These are phyloP conservation scores for Ondatra zibethicus DNA, from an alignment of 2,113 vertebrate genomes.

Conservation along the genomic window DNA sequence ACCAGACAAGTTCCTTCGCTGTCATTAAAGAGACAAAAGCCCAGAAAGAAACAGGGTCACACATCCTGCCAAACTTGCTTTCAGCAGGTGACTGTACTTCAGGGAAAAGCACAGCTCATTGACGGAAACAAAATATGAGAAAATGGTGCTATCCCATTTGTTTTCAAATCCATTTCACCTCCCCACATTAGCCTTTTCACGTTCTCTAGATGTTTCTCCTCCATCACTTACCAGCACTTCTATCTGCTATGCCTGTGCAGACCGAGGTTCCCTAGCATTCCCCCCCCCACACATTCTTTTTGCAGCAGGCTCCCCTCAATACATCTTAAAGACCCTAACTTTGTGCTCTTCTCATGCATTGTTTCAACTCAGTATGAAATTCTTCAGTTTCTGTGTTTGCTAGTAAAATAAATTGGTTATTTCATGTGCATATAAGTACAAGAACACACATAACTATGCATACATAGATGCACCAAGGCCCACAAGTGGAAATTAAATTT, in stretches of 20 bases:
- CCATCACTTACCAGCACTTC: not conserved
- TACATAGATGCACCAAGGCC: not conserved
- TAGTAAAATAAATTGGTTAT: not conserved
- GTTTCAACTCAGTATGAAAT: not conserved
- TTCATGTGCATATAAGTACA: not conserved
- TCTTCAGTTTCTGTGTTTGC: not conserved
- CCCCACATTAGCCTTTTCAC: constrained; percentile 9
- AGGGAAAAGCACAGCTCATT: not conserved
- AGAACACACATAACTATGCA: not conserved
- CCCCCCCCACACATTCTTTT: not conserved
- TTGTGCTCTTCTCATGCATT: not conserved
- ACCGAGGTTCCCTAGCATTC: not conserved
- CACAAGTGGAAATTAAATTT: not conserved
- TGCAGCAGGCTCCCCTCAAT: not conserved
- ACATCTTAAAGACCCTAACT: not conserved
- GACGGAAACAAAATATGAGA: not conserved
- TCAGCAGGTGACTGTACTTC: not conserved
- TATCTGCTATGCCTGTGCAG: not conserved
- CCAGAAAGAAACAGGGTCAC: not conserved
- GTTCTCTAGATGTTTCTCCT: not conserved
- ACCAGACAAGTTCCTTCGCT: not conserved
- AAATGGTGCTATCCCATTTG: not conserved
- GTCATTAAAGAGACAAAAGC: not conserved
- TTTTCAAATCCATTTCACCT: constrained; percentile 1
- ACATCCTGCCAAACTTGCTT: not conserved